Base-by-base conservation (phyloP, 1,140 invertebrate species). In the Bombus confusus region DNA sequence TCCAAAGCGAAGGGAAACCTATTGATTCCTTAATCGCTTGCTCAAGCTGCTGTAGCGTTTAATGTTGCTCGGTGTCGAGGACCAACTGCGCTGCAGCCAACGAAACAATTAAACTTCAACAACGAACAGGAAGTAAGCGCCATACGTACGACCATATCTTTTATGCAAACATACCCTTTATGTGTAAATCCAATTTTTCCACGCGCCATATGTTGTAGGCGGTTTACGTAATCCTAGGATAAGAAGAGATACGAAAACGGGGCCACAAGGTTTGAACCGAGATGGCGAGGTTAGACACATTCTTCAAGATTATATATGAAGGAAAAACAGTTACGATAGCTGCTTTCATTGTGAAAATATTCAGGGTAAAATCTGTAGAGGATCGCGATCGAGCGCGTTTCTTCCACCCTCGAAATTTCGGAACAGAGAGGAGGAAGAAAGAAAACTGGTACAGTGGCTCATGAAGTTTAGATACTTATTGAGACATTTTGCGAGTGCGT, bases 41-140 rank as follows among this genome's bases (percentile, higher is more conserved):
- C 15, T 15, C 47, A 52, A 52, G 18, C 6, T 22, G 18, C 1
- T 52, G 47, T 52, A 52, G 18, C 1, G 22, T 52, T 52, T 52
- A 52, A 52, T 22, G 47, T 52, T 52, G 47, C 18, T 22, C 47
- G 18, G 18, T 18, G 18, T 22, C 47, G 47, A 66, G n/a, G 13
- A 37, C 8, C 74, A 57, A 52, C 52, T 59, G 47, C 31, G 31
- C n/a, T 43, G 31, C 64, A n/a, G 22, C 18, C 34, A 39, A 22
- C 80, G 73, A 43, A 43, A 37, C 73, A 85, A 87, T 80, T 80
- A 87, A 66, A 87, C 78, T 25, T 57, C 52, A 52, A 12, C 34
- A 43, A n/a, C 75, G 25, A 43, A 34, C 41, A 43, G 47, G 31
- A 74, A 64, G 28, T 25, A 41, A 52, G 22, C 43, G 4, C 13